Evolutionary conservation across 2,113 vertebrate species (phyloP), one percentile per base, ranked within the genome.

Genomic region (Chaetodon trifascialis): DNA sequence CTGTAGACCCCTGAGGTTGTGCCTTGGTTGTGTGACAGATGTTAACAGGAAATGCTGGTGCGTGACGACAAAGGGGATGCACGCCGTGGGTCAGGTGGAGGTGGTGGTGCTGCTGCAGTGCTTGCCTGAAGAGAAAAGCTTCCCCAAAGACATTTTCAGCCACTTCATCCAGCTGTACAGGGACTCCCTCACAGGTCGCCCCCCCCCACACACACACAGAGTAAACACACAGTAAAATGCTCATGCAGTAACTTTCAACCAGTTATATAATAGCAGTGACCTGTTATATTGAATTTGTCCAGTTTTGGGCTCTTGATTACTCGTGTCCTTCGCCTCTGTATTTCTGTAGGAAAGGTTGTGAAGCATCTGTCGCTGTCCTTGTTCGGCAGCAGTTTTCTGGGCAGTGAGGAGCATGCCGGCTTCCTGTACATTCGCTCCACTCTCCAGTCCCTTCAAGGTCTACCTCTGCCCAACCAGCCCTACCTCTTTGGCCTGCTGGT

Each of bases 1-100:
- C 0, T 52, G 5, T 19, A 11, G 5, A 47, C 16, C 34, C 16
- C 14, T 73, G 58, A 74, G 40, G 49, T 71, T 73, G 30, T 78
- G 19, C 23, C n/a, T 60, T 76, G 95, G 94, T 90, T 96, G 93
- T 96, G 54, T 68, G 12, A 42, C 90, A 99, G 98, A 97, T 95
- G 95, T 96, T 54, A 97, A 97, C 88, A 96, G 96, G 84, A 97
- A 95, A 89, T 99, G 97, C 90, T 99, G 98, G 98, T 99, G 95
- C 76, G 96, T 99, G 86, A 97, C 96, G 59, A 97, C 97, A 42
- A 99, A 97, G 67, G 98, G 98, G 49, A 95, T 99, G 76, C 97
- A 97, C 73, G 96, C 97, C 21, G 94, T 99, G 89, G 97, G 97
- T 66, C 98, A 99, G 93, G 95, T 96, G 90, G 98, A 99, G 94